Conservation (phyloP, 1,140 invertebrate species). For the Plodia interpunctella region DNA sequence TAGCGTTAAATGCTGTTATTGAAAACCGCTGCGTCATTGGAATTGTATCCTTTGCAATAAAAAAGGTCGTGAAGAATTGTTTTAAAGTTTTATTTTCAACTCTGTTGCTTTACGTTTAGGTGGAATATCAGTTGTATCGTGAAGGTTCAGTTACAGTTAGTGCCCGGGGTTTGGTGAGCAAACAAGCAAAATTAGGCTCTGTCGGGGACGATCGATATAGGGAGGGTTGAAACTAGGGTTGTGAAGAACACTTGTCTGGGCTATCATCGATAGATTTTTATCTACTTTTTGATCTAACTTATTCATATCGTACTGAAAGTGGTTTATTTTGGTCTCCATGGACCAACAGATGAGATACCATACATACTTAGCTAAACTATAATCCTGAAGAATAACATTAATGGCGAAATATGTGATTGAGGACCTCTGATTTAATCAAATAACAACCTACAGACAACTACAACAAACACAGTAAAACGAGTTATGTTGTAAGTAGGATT, state of each 20-base stretch:
- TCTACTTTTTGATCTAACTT: not conserved
- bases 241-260: slow-evolving; percentile 12
- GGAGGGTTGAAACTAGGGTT: slow-evolving; percentile 40
- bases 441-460: too few species aligned
- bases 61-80: not conserved
- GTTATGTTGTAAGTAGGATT: too few species aligned
- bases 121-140: not conserved
- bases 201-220: slow-evolving; percentile 60
- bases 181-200: slow-evolving; percentile 63
- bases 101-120: not conserved
- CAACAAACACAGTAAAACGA: too few species aligned
- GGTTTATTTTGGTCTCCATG: too few species aligned
- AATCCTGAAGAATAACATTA: too few species aligned
- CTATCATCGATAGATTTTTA: slow-evolving; percentile 22
- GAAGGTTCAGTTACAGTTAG: not conserved
- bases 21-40: not conserved
- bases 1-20: not conserved
- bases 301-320: too few species aligned
- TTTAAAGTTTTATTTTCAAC: not conserved
- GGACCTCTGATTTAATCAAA: too few species aligned
- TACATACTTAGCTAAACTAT: too few species aligned
- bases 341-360: too few species aligned
- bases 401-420: too few species aligned
- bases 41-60: not conserved
- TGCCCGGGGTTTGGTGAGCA: slow-evolving; percentile 17